phyloP scores from a whole-genome alignment of 2,113 vertebrate genomes.

The Podiceps cristatus region DNA sequence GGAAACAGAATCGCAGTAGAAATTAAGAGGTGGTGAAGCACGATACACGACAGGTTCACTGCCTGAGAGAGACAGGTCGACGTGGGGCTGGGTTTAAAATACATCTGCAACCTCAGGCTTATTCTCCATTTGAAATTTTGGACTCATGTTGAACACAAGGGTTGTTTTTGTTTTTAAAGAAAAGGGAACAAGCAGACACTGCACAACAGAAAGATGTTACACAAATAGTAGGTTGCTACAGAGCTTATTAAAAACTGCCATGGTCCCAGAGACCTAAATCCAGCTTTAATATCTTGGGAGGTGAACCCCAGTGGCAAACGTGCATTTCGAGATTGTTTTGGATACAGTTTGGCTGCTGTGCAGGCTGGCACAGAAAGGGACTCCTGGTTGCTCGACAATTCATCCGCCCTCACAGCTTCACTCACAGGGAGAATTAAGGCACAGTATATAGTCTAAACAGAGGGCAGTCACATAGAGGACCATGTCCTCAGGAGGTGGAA shows the following conservation, averaged over 20 bases:
- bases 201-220: neutral
- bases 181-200: neutral
- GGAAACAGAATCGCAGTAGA: neutral
- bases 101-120: neutral
- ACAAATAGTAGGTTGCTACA: slow-evolving; percentile 8
- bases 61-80: neutral
- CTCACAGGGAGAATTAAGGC: slow-evolving; percentile 40
- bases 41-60: neutral
- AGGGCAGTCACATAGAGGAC: neutral
- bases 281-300: neutral
- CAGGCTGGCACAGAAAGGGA: neutral
- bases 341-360: neutral
- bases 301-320: neutral
- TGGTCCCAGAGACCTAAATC: neutral
- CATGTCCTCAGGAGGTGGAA: neutral
- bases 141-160: neutral
- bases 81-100: neutral
- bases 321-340: neutral
- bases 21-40: slow-evolving; percentile 19
- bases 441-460: neutral
- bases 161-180: neutral
- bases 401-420: neutral
- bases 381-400: neutral
- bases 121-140: slow-evolving; percentile 30
- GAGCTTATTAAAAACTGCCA: neutral